These are phyloP conservation scores for Anoplopoma fimbria DNA, from an alignment of 2,113 vertebrate species.

Conservation along the genomic window DNA sequence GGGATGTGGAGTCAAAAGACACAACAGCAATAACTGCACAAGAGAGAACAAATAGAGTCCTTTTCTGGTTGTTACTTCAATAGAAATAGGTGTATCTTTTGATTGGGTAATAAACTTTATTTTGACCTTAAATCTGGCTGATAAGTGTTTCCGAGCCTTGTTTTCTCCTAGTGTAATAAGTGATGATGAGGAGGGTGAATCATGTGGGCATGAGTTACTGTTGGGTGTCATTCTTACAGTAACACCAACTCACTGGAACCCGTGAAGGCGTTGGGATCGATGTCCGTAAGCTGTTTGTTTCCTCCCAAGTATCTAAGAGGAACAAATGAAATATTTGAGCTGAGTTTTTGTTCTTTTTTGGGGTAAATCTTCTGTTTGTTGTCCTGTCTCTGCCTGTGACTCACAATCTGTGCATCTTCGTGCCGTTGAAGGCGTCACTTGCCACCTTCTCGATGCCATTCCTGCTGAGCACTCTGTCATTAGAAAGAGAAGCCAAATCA, in stretches of 20 bases:
- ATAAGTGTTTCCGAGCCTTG: background rate
- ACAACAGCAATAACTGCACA: constrained; percentile 4
- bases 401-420: constrained; percentile 92
- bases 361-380: background rate
- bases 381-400: constrained; percentile 65
- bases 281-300: constrained; percentile 89
- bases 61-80: constrained; percentile 42
- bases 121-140: constrained; percentile 46
- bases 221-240: constrained; percentile 90
- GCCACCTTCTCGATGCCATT: constrained; percentile 94
- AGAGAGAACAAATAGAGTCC: background rate
- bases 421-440: constrained; percentile 93
- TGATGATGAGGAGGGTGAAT: constrained; percentile 54
- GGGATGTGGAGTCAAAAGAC: background rate
- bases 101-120: constrained; percentile 35
- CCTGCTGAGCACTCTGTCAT: constrained; percentile 91
- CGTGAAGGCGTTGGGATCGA: constrained; percentile 89
- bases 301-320: constrained; percentile 88
- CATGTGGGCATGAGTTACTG: constrained; percentile 52
- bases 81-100: constrained; percentile 21
- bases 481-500: constrained; percentile 64
- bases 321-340: constrained; percentile 13
- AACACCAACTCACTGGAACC: constrained; percentile 90
- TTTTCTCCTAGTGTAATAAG: constrained; percentile 36
- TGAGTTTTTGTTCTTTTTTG: background rate